Percentiles rank a stretch among this genome's conserved stretches.
phyloP scores from a whole-genome alignment of 2,888 invertebrate species.

The Ichneumoninae sp. region DNA sequence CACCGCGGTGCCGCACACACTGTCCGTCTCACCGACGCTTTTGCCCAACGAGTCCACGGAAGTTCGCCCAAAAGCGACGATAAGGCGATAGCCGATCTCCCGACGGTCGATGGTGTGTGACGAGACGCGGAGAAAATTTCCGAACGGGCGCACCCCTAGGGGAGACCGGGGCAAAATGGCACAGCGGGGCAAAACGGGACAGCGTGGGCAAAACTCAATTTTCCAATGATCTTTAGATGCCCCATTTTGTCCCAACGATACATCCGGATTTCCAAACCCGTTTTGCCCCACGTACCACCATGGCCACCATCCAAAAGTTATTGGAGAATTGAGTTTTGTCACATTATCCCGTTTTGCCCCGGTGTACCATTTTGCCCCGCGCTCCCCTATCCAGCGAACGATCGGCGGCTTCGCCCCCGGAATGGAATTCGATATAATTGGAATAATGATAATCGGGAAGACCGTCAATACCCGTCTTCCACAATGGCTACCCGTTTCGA shows the following conservation, averaged over 20 bases:
- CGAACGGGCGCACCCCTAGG: background rate
- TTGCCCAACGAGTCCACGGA: conserved; percentile 38
- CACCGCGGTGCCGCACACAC: conserved; percentile 36
- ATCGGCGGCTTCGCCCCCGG: conserved; percentile 13
- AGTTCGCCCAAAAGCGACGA: conserved; percentile 51
- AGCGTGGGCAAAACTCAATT: no score
- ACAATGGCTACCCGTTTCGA: conserved; percentile 24
- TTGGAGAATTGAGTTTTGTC: no score
- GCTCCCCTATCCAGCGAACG: background rate
- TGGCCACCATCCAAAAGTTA: no score
- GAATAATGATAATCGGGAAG: background rate
- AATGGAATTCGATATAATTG: background rate
- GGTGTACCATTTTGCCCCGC: no score
- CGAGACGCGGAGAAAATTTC: conserved; percentile 49
- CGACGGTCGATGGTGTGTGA: conserved; percentile 44
- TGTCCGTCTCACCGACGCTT: conserved; percentile 54
- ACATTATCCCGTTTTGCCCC: no score
- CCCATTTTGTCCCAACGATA: no score
- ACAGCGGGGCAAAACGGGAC: no score
- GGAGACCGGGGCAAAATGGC: no score
- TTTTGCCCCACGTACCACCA: no score
- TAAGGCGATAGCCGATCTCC: conserved; percentile 57
- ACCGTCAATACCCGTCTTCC: conserved; percentile 6
- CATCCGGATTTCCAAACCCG: no score
- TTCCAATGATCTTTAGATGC: no score